Conservation (phyloP, 2,797 vertebrate genomes). For the Coccyzus lansbergi region DNA sequence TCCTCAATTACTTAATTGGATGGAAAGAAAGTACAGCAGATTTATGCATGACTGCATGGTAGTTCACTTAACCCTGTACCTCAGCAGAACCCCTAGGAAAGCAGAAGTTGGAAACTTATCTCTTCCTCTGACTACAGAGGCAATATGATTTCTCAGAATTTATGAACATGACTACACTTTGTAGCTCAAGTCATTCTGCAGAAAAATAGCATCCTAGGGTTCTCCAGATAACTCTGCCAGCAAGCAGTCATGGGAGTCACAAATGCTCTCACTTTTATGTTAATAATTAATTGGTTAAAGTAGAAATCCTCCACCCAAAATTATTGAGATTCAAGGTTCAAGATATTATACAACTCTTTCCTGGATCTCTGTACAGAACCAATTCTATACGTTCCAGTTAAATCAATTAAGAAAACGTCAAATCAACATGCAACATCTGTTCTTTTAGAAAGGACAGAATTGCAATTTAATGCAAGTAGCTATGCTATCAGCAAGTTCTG, state of each 20-base stretch:
- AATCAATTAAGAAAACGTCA: not conserved
- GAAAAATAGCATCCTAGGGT: not conserved
- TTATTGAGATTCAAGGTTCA: not conserved
- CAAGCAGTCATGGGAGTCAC: not conserved
- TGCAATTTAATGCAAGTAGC: not conserved
- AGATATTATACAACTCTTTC: not conserved
- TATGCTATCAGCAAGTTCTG: not conserved
- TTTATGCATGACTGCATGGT: not conserved
- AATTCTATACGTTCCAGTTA: not conserved
- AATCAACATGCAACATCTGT: not conserved
- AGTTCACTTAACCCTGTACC: not conserved
- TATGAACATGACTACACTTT: not conserved
- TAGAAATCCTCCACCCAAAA: not conserved
- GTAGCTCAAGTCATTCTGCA: not conserved
- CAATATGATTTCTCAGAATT: not conserved
- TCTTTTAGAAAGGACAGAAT: not conserved
- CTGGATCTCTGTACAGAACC: not conserved
- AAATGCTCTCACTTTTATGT: not conserved
- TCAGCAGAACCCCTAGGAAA: not conserved
- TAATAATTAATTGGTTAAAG: not conserved
- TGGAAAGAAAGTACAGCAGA: not conserved
- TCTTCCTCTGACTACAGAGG: not conserved
- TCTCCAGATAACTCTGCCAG: not conserved
- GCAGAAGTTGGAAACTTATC: not conserved
- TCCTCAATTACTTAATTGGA: not conserved